phyloP scores from a whole-genome alignment of 2,113 vertebrate species.

The Blennius ocellaris region DNA sequence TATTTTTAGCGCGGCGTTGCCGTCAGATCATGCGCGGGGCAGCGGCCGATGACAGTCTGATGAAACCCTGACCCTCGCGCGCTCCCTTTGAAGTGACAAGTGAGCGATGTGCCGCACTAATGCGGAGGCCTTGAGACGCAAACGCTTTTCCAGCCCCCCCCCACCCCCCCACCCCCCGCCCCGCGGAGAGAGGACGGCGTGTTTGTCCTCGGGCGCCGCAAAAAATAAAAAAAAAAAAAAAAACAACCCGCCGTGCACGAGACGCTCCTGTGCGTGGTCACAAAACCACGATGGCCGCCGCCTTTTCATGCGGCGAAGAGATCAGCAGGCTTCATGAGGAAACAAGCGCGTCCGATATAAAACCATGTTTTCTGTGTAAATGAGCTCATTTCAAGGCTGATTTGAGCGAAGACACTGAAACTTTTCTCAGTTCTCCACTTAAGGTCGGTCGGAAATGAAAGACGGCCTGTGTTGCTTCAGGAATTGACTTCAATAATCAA shows the following conservation, averaged over 20 bases:
- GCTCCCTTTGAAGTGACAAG: constrained; percentile 79
- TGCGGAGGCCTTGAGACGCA: constrained; percentile 64
- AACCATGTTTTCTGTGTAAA: constrained; percentile 21
- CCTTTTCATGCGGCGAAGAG: too few species aligned
- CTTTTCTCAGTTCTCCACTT: background rate
- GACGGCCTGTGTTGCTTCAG: too few species aligned
- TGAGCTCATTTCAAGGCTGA: background rate
- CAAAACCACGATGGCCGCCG: too few species aligned
- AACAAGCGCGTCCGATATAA: constrained; percentile 11
- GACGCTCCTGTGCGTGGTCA: too few species aligned
- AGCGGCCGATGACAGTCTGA: constrained; percentile 60
- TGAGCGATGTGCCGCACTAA: constrained; percentile 67
- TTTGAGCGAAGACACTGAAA: background rate
- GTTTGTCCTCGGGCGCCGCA: constrained; percentile 45
- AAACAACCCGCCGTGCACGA: too few species aligned
- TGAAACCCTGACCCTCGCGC: constrained; percentile 62
- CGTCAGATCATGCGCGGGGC: constrained; percentile 44
- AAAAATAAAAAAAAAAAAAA: too few species aligned
- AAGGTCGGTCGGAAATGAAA: background rate
- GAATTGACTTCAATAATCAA: too few species aligned
- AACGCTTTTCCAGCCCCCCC: too few species aligned
- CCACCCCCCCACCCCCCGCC: too few species aligned
- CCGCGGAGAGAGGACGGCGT: constrained; percentile 14
- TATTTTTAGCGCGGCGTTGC: constrained; percentile 78
- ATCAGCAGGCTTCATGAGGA: background rate